Evolutionary conservation across 2,888 invertebrate genomes (phyloP).

Genomic region (Drosophila fungiperda): DNA sequence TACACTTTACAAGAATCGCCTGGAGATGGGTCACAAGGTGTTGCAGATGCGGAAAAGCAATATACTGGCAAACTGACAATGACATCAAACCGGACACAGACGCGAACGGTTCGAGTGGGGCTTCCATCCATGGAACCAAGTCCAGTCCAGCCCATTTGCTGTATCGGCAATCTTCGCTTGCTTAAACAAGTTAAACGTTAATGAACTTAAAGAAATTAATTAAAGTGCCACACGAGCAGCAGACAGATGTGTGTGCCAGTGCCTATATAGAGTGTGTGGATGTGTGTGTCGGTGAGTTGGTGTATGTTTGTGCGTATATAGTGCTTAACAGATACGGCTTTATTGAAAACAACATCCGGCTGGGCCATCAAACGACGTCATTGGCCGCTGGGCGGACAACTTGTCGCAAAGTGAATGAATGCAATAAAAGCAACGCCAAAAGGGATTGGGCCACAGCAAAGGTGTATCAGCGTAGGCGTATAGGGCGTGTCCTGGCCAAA

Average conservation of each 20-base stretch:
- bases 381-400: slow-evolving; percentile 38
- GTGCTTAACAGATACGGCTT: slow-evolving; percentile 73
- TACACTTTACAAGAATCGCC: slow-evolving; percentile 10
- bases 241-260: not conserved
- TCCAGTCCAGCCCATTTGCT: slow-evolving; percentile 52
- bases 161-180: slow-evolving; percentile 54
- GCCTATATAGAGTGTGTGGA: slow-evolving; percentile 8
- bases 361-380: slow-evolving; percentile 59
- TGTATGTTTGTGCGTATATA: slow-evolving; percentile 19
- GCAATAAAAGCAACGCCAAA: slow-evolving; percentile 72
- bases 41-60: slow-evolving; percentile 37
- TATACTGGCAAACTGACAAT: slow-evolving; percentile 47
- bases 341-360: slow-evolving; percentile 79
- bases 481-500: not conserved
- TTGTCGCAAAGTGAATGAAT: slow-evolving; percentile 69
- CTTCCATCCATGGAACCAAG: slow-evolving; percentile 1
- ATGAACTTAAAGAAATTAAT: slow-evolving; percentile 80
- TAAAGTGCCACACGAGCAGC: slow-evolving; percentile 64
- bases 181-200: slow-evolving; percentile 78
- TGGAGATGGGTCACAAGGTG: not conserved
- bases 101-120: too few relatives aligned
- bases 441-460: slow-evolving; percentile 23
- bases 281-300: slow-evolving; percentile 7
- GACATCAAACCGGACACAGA: slow-evolving; percentile 42
- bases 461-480: slow-evolving; percentile 30